Conservation (phyloP, 2,888 invertebrate genomes). For the Camptogramma bilineatum region DNA sequence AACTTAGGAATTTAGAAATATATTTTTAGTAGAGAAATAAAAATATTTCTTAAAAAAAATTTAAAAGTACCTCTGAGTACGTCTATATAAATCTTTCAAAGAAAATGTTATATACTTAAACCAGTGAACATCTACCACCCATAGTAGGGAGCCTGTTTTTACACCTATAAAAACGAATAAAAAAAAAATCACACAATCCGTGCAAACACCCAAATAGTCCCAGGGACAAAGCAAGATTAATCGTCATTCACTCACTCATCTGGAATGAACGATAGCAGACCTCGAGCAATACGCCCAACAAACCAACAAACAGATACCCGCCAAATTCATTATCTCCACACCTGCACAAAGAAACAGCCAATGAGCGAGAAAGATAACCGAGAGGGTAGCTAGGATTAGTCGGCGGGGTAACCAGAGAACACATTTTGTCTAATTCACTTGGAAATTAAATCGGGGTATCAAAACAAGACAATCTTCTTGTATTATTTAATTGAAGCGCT, state of each 20-base stretch:
- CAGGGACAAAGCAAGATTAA: conserved; percentile 24
- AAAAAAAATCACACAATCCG: not conserved
- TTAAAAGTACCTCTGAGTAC: too few species aligned
- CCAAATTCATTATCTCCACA: conserved; percentile 26
- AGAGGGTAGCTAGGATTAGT: conserved; percentile 12
- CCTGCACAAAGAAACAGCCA: conserved; percentile 30
- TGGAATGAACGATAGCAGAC: conserved; percentile 26
- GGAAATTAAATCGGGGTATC: too few species aligned
- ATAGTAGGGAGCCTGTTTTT: not conserved
- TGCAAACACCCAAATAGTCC: conserved; percentile 8
- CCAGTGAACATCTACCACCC: too few species aligned
- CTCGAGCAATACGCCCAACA: conserved; percentile 20
- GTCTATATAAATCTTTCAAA: too few species aligned
- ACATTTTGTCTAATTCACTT: too few species aligned
- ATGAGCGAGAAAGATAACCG: conserved; percentile 32
- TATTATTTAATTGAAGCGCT: too few species aligned
- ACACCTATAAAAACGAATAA: not conserved
- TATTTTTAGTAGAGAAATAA: too few species aligned
- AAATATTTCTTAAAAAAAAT: too few species aligned
- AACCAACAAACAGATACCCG: conserved; percentile 23
- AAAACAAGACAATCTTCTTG: too few species aligned
- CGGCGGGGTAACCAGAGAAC: too few species aligned
- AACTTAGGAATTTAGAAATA: too few species aligned
- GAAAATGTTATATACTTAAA: too few species aligned
- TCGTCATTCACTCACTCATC: conserved; percentile 22